phyloP scores from a whole-genome alignment of 2,888 invertebrate genomes.

The Spatulosminthurus flaviceps region DNA sequence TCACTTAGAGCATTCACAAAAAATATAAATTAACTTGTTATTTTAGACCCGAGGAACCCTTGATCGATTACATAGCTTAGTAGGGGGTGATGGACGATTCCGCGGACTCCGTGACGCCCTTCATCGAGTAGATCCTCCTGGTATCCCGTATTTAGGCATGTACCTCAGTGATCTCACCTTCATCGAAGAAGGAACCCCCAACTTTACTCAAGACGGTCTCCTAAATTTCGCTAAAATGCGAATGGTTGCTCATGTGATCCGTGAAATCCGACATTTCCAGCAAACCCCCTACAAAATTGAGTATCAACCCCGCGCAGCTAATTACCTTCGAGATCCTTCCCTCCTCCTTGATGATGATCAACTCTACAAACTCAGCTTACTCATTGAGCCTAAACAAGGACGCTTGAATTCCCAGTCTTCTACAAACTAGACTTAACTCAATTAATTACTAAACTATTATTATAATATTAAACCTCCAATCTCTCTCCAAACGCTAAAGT shows the following conservation, averaged over 20 bases:
- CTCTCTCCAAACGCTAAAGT: too few species aligned
- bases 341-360: conserved; percentile 81
- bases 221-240: conserved; percentile 94
- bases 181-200: conserved; percentile 92
- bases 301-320: conserved; percentile 79
- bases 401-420: conserved; percentile 69
- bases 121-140: conserved; percentile 88
- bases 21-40: too few species aligned
- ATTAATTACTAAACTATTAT: too few species aligned
- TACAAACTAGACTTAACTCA: conserved; percentile 41
- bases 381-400: conserved; percentile 82
- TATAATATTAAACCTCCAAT: too few species aligned
- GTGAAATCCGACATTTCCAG: conserved; percentile 90
- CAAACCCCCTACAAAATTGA: conserved; percentile 92
- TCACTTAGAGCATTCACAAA: too few species aligned
- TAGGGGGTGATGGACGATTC: conserved; percentile 89
- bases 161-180: conserved; percentile 90
- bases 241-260: conserved; percentile 93
- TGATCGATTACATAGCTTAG: conserved; percentile 84
- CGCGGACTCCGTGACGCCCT: conserved; percentile 85
- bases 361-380: conserved; percentile 81
- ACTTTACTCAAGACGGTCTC: conserved; percentile 86
- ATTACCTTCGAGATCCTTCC: conserved; percentile 81
- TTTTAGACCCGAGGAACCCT: conserved; percentile 70
- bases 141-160: conserved; percentile 87